phyloP scores from a whole-genome alignment of 2,888 invertebrate genomes.

The Megaustenia siamemsis region DNA sequence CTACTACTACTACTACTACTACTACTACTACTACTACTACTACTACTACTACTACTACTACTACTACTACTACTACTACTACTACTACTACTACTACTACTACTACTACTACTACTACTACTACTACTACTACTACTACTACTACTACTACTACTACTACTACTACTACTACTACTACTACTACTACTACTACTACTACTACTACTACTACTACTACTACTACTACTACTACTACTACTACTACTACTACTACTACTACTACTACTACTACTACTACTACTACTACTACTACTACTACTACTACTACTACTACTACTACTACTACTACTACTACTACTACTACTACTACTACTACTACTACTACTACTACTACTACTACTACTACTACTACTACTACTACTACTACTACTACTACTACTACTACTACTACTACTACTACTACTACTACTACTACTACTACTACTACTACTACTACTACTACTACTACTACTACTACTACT shows the following conservation, averaged over 20 bases:
- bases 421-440: slow-evolving; percentile 39
- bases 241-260: slow-evolving; percentile 7
- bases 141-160: slow-evolving; percentile 3
- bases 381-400: slow-evolving; percentile 41
- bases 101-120: slow-evolving; percentile 4
- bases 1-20: slow-evolving; percentile 22
- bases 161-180: not conserved
- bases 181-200: slow-evolving; percentile 7
- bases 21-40: not conserved
- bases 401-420: slow-evolving; percentile 41
- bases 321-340: slow-evolving; percentile 27
- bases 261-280: slow-evolving; percentile 7
- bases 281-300: slow-evolving; percentile 13
- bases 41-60: slow-evolving; percentile 6
- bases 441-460: slow-evolving; percentile 40
- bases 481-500: slow-evolving; percentile 38
- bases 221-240: slow-evolving; percentile 7
- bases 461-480: slow-evolving; percentile 40
- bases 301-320: slow-evolving; percentile 24
- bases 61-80: slow-evolving; percentile 8
- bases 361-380: slow-evolving; percentile 33
- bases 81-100: not conserved
- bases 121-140: slow-evolving; percentile 4
- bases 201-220: slow-evolving; percentile 12
- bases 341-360: slow-evolving; percentile 27